Conservation (phyloP, 2,113 vertebrate genomes). For the Cephalopholis sonnerati region DNA sequence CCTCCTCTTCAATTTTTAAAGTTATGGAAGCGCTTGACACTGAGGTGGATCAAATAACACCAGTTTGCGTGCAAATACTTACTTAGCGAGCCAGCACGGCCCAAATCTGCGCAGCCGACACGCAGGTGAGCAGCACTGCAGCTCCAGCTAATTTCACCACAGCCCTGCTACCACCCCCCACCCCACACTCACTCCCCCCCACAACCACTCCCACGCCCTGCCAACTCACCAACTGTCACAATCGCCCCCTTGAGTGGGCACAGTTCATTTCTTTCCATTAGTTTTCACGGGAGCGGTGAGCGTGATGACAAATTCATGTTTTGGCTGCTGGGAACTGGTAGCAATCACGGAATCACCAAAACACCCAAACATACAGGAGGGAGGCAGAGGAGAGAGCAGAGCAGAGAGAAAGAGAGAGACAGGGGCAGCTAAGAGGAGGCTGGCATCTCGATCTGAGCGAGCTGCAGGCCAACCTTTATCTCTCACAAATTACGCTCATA, state of each 20-base stretch:
- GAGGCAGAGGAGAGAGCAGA: slow-evolving; percentile 15
- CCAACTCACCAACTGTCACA: slow-evolving; percentile 65
- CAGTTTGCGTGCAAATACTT: slow-evolving; percentile 92
- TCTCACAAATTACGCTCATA: slow-evolving; percentile 23
- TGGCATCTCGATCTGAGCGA: slow-evolving; percentile 15
- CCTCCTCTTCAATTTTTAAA: slow-evolving; percentile 94
- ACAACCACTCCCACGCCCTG: slow-evolving; percentile 37
- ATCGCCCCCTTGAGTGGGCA: slow-evolving; percentile 80
- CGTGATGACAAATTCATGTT: slow-evolving; percentile 90
- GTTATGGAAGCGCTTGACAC: slow-evolving; percentile 91
- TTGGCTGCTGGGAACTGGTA: slow-evolving; percentile 87
- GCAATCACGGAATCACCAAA: slow-evolving; percentile 86
- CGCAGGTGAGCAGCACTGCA: slow-evolving; percentile 82
- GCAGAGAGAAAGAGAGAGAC: not conserved
- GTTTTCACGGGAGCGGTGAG: slow-evolving; percentile 74
- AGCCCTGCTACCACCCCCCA: not conserved
- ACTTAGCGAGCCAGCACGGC: slow-evolving; percentile 85
- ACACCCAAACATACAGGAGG: slow-evolving; percentile 86
- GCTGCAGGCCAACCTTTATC: slow-evolving; percentile 39
- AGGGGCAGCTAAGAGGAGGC: slow-evolving; percentile 16
- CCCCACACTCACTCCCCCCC: not conserved
- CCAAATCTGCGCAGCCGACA: slow-evolving; percentile 78
- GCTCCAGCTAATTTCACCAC: slow-evolving; percentile 84
- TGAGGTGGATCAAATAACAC: slow-evolving; percentile 90
- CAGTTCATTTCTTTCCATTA: slow-evolving; percentile 89